Base-by-base conservation (phyloP, 2,797 vertebrate genomes). In the Macropodus opercularis region DNA sequence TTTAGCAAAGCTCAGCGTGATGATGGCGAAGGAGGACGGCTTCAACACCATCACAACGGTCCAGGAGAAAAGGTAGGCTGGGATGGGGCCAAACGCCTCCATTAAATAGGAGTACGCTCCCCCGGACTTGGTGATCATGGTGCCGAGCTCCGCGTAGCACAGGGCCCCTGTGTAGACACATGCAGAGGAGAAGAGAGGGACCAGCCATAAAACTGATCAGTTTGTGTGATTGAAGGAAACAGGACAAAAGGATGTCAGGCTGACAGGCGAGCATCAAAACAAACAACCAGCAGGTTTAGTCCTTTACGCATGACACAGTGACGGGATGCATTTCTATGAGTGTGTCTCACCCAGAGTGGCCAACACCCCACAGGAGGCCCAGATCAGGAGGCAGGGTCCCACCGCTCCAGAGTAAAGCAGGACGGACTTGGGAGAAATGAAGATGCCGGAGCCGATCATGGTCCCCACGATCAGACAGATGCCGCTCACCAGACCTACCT, bases 361-460 rank as follows among this genome's bases (percentile, higher is more conserved):
- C 21, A 99, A 82, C 18, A 98, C 23, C 18, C 97, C 97, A 29
- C 95, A 97, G 15, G 91, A 90, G 0, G 94, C 69, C 97, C 97
- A 99, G 48, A 97, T 62, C 72, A 87, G 79, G 71, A 99, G 92
- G 73, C 93, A 96, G 10, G 96, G 95, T 27, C 97, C 97, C 53
- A 97, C 94, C 0, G 93, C 93, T 69, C 92, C 94, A 0, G 93
- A 92, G 63, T 93, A 92, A 44, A 85, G 81, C 69, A 99, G 91
- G 31, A 99, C 96, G 0, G 95, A 82, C 78, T 97, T 98, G 4
- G 97, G 97, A 56, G 97, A 97, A 58, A 98, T 92, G 84, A 99
- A 98, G 88, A 99, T 99, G 1, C 97, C 97, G 0, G 97, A 99
- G 59, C 97, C 97, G 1, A 99, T 99, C 90, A 95, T 96, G 1